phyloP scores from a whole-genome alignment of 2,888 invertebrate species.

The Gandaritis pyraliata region DNA sequence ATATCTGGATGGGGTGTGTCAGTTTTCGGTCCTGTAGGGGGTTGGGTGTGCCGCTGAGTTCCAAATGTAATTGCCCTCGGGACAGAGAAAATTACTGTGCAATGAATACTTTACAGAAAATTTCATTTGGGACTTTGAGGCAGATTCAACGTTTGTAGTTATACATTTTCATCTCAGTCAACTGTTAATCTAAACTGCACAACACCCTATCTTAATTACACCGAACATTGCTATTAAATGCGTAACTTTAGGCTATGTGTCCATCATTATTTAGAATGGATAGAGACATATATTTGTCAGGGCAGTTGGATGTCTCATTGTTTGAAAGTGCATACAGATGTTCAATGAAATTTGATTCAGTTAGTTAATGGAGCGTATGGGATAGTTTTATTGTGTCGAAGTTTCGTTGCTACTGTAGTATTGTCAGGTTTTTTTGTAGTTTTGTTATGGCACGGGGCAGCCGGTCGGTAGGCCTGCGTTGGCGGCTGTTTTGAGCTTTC shows the following conservation, averaged over 20 bases:
- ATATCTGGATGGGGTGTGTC: constrained; percentile 30
- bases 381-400: constrained; percentile 57
- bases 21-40: neutral
- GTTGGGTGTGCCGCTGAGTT: constrained; percentile 24
- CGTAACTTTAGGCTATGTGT: constrained; percentile 31
- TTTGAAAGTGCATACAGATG: constrained; percentile 70
- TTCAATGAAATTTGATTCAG: constrained; percentile 76
- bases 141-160: constrained; percentile 10
- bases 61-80: constrained; percentile 48
- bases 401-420: constrained; percentile 51
- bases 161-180: constrained; percentile 23
- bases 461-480: constrained; percentile 36
- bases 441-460: constrained; percentile 43
- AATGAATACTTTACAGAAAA: constrained; percentile 52
- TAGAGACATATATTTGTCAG: constrained; percentile 54
- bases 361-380: constrained; percentile 72
- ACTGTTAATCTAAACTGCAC: constrained; percentile 24
- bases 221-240: constrained; percentile 20
- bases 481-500: constrained; percentile 41
- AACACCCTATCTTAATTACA: constrained; percentile 23
- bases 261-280: constrained; percentile 42
- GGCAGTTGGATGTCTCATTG: constrained; percentile 58
- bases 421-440: constrained; percentile 51
- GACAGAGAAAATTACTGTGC: constrained; percentile 54
- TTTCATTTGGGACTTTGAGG: constrained; percentile 44